phyloP scores from a whole-genome alignment of 35 echinoderm and acorn worm genomes.

The Patiria miniata region DNA sequence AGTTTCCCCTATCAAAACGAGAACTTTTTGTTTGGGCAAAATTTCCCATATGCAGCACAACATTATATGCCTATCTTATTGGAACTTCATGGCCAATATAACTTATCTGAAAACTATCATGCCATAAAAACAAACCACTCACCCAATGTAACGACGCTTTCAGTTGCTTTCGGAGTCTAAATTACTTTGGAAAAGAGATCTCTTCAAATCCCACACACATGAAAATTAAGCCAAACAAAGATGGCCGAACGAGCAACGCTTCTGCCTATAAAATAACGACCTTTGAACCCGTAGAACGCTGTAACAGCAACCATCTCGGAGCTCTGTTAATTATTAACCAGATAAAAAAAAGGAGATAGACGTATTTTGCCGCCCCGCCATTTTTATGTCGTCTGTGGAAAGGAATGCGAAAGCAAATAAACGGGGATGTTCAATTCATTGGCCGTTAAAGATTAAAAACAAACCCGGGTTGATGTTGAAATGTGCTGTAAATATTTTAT shows the following conservation, averaged over 20 bases:
- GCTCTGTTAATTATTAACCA: not conserved
- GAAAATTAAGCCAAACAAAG: not conserved
- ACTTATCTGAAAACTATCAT: too few relatives aligned
- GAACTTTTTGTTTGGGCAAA: too few relatives aligned
- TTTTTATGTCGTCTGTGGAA: constrained; percentile 1
- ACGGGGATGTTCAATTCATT: not conserved
- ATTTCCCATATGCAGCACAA: too few relatives aligned
- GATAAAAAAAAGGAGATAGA: not conserved
- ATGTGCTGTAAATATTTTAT: too few relatives aligned
- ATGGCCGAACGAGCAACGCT: not conserved
- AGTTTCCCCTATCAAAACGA: too few relatives aligned
- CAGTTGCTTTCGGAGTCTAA: too few relatives aligned
- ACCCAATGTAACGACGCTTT: too few relatives aligned
- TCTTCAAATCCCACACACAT: too few relatives aligned
- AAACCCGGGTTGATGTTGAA: not conserved
- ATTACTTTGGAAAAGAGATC: too few relatives aligned
- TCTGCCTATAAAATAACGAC: not conserved
- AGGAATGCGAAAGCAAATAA: constrained; percentile 5
- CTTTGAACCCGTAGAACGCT: constrained; percentile 5
- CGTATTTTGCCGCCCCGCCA: not conserved
- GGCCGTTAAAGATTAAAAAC: not conserved
- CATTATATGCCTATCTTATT: too few relatives aligned
- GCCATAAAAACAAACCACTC: too few relatives aligned
- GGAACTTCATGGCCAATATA: too few relatives aligned
- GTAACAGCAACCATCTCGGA: not conserved